Base-by-base conservation (phyloP, 37 sponge, comb jelly and placozoan species). In the Cliona cf. orientalis region DNA sequence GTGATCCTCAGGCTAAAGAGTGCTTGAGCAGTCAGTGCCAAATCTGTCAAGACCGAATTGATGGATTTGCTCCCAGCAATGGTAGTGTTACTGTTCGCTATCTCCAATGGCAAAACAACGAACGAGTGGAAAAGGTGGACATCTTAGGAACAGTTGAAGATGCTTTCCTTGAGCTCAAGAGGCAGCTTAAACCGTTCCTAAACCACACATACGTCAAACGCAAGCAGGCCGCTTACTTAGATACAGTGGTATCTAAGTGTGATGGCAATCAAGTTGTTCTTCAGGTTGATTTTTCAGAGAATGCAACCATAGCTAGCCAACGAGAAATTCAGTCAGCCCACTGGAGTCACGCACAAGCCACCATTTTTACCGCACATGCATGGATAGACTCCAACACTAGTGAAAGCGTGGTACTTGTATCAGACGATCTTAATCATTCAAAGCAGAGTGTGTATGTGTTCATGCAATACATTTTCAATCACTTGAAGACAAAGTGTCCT, bases 201-300 rank as follows among this genome's bases (percentile, higher is more conserved):
- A 43, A 74, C 36, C 83, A 83, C 61, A 83, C 83, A 3, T 83
- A 39, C 43, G 73, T 72, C 1, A 83, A 83, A n/a, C 39, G 35
- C 7, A 73, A 74, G 66, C 75, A 83, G 26, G 79, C 79, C 2
- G 79, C 66, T 34, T n/a, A 35, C 33, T 60, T 78, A 25, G 66
- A 75, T 62, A 36, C 42, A 17, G 36, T 33, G 31, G 5, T 78
- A 41, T 78, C 35, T 64, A 31, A 40, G 65, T 42, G 42, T 53
- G 42, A 31, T 67, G 61, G 71, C 17, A 53, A 81, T 39, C 56
- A 31, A 25, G 60, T 70, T 7, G 82, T 81, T 70, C 58, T 81
- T 14, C 72, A 81, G 58, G 72, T 81, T n/a, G 82, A 81, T 33
- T 81, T 81, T 37, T 81, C 82, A 1, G 82, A 81, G 41, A 81